Conservation (phyloP, 2,888 invertebrate species). For the Sarcophaga carnaria region DNA sequence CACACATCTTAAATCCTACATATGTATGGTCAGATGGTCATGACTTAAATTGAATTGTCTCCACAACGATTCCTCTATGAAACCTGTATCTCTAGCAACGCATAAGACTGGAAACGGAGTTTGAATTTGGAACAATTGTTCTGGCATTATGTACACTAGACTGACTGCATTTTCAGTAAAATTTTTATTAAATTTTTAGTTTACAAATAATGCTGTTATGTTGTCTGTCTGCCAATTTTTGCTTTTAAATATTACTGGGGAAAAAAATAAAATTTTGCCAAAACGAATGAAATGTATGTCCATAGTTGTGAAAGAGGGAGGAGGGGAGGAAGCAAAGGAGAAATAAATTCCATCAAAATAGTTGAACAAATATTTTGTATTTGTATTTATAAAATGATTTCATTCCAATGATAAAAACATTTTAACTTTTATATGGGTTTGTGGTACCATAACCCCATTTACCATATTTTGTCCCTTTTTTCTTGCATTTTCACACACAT, state of each 20-base stretch:
- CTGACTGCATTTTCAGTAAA: conserved; percentile 44
- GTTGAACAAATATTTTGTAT: conserved; percentile 17
- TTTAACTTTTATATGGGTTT: conserved; percentile 19
- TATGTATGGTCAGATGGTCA: background rate
- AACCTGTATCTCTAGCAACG: conserved; percentile 7
- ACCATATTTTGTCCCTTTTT: background rate
- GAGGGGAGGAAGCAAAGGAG: too few relatives aligned
- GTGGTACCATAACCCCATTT: background rate
- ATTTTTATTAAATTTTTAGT: conserved; percentile 38
- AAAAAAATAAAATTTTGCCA: too few relatives aligned
- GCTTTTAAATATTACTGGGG: background rate
- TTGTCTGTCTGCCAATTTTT: conserved; percentile 25
- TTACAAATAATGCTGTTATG: background rate
- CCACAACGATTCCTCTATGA: background rate
- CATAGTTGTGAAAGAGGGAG: too few relatives aligned
- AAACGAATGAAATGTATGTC: too few relatives aligned
- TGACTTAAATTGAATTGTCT: background rate
- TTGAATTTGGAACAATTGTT: conserved; percentile 39
- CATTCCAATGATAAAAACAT: conserved; percentile 5
- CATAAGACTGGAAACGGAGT: conserved; percentile 9
- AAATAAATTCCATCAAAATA: background rate
- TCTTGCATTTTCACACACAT: conserved; percentile 4
- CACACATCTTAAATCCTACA: background rate
- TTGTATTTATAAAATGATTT: conserved; percentile 48
- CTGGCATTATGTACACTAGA: conserved; percentile 52